Percentiles rank a stretch among this genome's conserved stretches.
Conservation (phyloP, 1,140 invertebrate species). For the Cyrtorhinus lividipennis region DNA sequence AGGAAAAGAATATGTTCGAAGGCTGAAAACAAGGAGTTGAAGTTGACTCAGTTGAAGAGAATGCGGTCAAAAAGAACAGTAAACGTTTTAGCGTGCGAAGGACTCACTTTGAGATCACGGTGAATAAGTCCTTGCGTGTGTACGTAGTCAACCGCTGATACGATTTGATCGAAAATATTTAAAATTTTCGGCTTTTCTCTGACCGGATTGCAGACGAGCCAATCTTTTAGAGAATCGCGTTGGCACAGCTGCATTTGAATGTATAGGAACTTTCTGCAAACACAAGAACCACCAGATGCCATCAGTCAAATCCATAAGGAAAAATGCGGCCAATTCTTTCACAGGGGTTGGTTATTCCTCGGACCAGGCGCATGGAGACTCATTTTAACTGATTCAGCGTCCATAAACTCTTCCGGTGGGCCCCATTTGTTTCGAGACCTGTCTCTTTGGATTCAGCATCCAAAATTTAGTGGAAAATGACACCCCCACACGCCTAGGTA, state of each 20-base stretch:
- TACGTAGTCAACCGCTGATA: slow-evolving; percentile 87
- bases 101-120: slow-evolving; percentile 72
- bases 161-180: slow-evolving; percentile 81
- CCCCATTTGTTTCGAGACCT: too few relatives aligned
- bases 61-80: not conserved
- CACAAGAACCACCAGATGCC: not conserved
- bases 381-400: too few relatives aligned
- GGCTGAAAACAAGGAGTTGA: slow-evolving; percentile 50
- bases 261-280: slow-evolving; percentile 43
- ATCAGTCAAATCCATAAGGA: too few relatives aligned
- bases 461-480: too few relatives aligned
- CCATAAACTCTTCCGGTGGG: too few relatives aligned
- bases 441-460: too few relatives aligned
- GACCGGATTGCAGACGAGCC: slow-evolving; percentile 45
- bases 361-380: too few relatives aligned
- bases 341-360: too few relatives aligned
- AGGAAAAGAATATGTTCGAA: slow-evolving; percentile 90
- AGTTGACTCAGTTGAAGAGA: not conserved
- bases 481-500: too few relatives aligned
- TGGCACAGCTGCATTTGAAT: slow-evolving; percentile 96
- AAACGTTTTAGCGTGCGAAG: not conserved
- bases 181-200: slow-evolving; percentile 40
- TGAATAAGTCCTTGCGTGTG: slow-evolving; percentile 84
- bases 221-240: slow-evolving; percentile 77
- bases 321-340: too few relatives aligned